Percentiles rank a stretch among this genome's conserved stretches.
phyloP scores from a whole-genome alignment of 1,140 invertebrate species.

The Riptortus pedestris region DNA sequence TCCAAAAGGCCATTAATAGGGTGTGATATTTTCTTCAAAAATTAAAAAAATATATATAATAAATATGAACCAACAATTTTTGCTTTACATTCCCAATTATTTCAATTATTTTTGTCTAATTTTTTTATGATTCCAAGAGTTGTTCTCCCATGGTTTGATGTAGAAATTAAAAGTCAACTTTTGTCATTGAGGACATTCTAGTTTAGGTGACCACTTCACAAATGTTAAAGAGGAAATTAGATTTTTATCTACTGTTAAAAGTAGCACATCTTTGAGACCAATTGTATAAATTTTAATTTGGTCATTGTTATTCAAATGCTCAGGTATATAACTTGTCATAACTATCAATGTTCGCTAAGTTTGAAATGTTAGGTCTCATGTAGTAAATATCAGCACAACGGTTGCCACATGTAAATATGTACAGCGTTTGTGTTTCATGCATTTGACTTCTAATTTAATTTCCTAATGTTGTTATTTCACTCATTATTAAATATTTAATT shows the following conservation, averaged over 20 bases:
- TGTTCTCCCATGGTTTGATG: background rate
- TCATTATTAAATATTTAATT: constrained; percentile 1
- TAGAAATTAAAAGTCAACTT: background rate
- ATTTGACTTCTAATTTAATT: constrained; percentile 19
- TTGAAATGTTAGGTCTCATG: constrained; percentile 18
- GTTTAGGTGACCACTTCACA: constrained; percentile 11
- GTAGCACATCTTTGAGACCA: constrained; percentile 19
- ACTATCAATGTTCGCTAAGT: constrained; percentile 12
- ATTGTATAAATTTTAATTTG: constrained; percentile 24
- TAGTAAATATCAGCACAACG: constrained; percentile 27
- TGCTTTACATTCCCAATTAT: too few relatives aligned
- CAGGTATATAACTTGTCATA: constrained; percentile 25
- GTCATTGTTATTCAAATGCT: constrained; percentile 25
- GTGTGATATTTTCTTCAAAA: constrained; percentile 25
- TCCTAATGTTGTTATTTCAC: constrained; percentile 6
- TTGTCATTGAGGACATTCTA: constrained; percentile 1
- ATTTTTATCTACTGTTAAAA: background rate
- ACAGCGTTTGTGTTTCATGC: constrained; percentile 22
- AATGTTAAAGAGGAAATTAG: constrained; percentile 11
- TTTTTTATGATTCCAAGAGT: too few relatives aligned
- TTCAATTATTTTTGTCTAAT: too few relatives aligned
- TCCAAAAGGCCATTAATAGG: background rate
- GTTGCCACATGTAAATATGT: constrained; percentile 28
- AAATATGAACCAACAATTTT: background rate
- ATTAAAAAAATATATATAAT: background rate